A percentile compares a stretch with the other conserved stretches of the same genome.
These are phyloP conservation scores for Scolopax bukidnonensis DNA, from an alignment of 2,797 vertebrate genomes.

Conservation along the genomic window DNA sequence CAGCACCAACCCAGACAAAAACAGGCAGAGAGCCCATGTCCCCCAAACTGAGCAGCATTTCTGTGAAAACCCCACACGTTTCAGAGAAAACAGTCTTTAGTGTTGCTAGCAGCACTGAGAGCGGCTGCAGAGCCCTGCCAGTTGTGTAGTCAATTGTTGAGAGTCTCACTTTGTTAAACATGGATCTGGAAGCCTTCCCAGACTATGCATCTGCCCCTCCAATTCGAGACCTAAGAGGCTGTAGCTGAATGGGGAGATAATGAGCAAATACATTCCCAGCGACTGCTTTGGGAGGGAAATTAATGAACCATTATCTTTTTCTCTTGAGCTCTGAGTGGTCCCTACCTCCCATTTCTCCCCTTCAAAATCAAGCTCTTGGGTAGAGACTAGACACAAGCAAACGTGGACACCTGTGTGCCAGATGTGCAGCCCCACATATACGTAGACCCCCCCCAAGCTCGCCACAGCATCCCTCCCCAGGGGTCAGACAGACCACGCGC, in stretches of 20 bases:
- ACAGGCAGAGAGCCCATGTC: neutral
- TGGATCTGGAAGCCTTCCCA: slow-evolving; percentile 61
- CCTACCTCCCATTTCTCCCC: neutral
- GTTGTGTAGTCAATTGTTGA: slow-evolving; percentile 33
- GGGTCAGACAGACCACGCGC: neutral
- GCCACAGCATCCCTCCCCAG: fast-evolving
- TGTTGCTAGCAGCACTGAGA: neutral
- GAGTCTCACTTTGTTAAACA: slow-evolving; percentile 47
- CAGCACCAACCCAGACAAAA: slow-evolving; percentile 35
- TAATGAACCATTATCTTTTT: slow-evolving; percentile 33
- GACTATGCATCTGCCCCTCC: slow-evolving; percentile 57
- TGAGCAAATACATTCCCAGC: slow-evolving; percentile 48
- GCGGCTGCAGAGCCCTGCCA: neutral
- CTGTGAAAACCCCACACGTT: neutral
- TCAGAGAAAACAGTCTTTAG: neutral
- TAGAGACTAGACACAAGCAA: neutral
- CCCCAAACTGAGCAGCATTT: neutral
- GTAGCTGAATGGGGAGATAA: slow-evolving; percentile 61
- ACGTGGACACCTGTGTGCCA: neutral
- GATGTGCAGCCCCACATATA: neutral
- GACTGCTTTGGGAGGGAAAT: slow-evolving; percentile 36
- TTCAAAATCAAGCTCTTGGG: neutral
- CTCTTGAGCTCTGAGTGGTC: neutral
- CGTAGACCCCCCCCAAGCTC: fast-evolving
- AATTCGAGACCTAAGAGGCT: slow-evolving; percentile 57